Evolutionary conservation across 1,140 invertebrate genomes (phyloP), one percentile per base, ranked within the genome.

Genomic region (Megalopta genalis): DNA sequence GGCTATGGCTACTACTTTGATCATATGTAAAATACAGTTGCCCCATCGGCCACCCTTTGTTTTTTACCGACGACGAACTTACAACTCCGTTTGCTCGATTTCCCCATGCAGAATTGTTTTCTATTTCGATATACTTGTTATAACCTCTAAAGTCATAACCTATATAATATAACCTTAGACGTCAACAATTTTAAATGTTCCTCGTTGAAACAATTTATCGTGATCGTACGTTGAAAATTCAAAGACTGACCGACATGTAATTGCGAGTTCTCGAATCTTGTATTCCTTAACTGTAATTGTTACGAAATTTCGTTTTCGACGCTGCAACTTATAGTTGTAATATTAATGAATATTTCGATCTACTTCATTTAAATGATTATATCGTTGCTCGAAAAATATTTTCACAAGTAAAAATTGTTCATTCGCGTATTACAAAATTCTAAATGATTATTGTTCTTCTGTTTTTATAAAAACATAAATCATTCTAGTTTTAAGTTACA

Each of bases 151-250:
- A 67, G 52, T 78, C 89, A 91, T 92, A 92, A 92, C 90, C 90
- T 92, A 90, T 89, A 89, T 89, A 90, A 88, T 90, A 90, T 91
- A 91, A 91, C 90, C 90, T 91, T 86, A 88, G 81, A 89, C 85
- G 90, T 90, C 90, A 91, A 89, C 83, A 87, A 52, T 80, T 77
- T 68, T 68, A 82, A 79, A 79, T 78, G 32, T 73, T 72, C 14
- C 49, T 77, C 52, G 32, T 63, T 63, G 27, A 62, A 69, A 54
- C 66, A 76, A 12, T 59, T 66, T 68, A n/a, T 60, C 8, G 7
- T 23, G 42, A 69, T 49, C 7, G 59, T n/a, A n/a, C 12, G 21
- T 8, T 8, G 21, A 49, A 46, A 59, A 25, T 59, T 9, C 14
- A 6, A 66, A 25, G 63, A 49, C 2, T n/a, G 27, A 42, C 14